Percentiles rank a stretch among this genome's conserved stretches.
Conservation (phyloP, 2,113 vertebrate genomes). For the Aldabrachelys gigantea region DNA sequence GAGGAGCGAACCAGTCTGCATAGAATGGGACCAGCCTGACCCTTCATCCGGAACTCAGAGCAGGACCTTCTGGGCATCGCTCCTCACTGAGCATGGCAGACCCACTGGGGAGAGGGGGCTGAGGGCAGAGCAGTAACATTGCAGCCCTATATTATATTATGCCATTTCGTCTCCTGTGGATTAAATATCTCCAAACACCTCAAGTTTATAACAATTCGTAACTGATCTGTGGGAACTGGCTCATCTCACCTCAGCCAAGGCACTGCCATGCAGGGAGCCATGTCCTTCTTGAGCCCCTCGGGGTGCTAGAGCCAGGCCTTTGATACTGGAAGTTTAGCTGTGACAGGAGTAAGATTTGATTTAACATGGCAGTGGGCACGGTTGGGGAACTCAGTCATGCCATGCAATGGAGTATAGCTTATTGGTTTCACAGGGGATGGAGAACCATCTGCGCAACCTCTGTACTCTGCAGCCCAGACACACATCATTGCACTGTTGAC, state of each 20-base stretch:
- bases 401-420: constrained; percentile 56
- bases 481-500: constrained; percentile 62
- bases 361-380: background rate
- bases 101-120: background rate
- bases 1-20: background rate
- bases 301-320: background rate
- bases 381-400: background rate
- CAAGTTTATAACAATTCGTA: background rate
- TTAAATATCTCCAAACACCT: background rate
- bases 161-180: background rate
- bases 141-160: background rate
- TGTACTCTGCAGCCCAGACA: constrained; percentile 38
- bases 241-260: background rate
- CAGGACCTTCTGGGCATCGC: too few relatives aligned
- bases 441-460: constrained; percentile 59
- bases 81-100: too few relatives aligned
- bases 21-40: background rate
- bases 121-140: too few relatives aligned
- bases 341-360: constrained; percentile 48
- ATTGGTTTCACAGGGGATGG: constrained; percentile 71
- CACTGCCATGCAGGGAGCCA: too few relatives aligned
- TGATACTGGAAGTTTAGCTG: background rate
- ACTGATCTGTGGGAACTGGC: background rate
- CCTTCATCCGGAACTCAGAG: background rate
- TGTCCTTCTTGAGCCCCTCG: too few relatives aligned